Base-by-base conservation (phyloP, 1,140 invertebrate genomes). In the Drosophila ambigua region DNA sequence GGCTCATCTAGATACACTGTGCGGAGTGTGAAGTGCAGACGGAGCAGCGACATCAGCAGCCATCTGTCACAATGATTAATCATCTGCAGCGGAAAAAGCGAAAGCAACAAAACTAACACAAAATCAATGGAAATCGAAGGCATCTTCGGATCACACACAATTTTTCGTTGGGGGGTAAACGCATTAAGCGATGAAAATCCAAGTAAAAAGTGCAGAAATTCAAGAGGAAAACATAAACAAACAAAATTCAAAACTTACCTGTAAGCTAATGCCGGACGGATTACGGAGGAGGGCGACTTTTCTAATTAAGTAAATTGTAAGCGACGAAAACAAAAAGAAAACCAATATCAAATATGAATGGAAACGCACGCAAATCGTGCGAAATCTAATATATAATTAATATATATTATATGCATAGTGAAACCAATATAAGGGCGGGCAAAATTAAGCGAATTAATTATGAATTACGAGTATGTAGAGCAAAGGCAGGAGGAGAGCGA, bases 301-400 rank as follows among this genome's bases (percentile, higher is more conserved):
- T 88, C 76, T 88, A 88, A 83, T 89, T 88, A 88, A 88, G 83
- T 89, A 83, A 79, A 65, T 83, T 88, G 79, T 88, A 88, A 88
- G 83, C 64, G 59, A 88, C 60, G 68, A 71, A 66, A 72, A 43
- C 13, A 20, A 59, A 43, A 35, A 71, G 41, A 20, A 26, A 72
- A 64, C 53, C 49, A 74, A 88, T 85, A 85, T 87, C 81, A 88
- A 88, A 79, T 73, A 84, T 72, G 72, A 77, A 84, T 58, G 69
- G 31, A 35, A 35, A 11, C 31, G 67, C 59, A 83, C 78, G 65
- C 72, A 87, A 76, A 83, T 88, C 75, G 87, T 71, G 73, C 77
- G 60, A 85, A 85, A 81, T 87, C 74, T 62, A 85, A 80, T 73
- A 87, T 74, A 81, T 77, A 78, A 72, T 66, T 74, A 69, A 77